A percentile compares a stretch with the other conserved stretches of the same genome.
phyloP scores from a whole-genome alignment of 2,113 vertebrate species.

The Phycodurus eques region DNA sequence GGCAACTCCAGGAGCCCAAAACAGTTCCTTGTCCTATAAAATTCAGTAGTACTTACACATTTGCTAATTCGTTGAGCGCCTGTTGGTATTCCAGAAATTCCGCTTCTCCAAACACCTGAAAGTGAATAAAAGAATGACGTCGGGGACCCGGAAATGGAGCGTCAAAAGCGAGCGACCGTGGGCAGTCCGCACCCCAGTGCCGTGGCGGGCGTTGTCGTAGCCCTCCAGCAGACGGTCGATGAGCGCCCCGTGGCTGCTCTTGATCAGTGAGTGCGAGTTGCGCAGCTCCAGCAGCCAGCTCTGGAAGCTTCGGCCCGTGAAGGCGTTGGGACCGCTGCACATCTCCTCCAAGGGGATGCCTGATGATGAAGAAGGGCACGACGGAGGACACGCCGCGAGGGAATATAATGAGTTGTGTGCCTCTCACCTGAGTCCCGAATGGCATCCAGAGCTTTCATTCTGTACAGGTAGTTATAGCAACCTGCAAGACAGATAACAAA shows the following conservation, averaged over 20 bases:
- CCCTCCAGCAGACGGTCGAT: slow-evolving; percentile 87
- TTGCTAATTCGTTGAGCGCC: slow-evolving; percentile 82
- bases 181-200: slow-evolving; percentile 80
- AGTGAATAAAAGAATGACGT: background rate
- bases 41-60: slow-evolving; percentile 77
- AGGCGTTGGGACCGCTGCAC: slow-evolving; percentile 76
- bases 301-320: slow-evolving; percentile 87
- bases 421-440: slow-evolving; percentile 84
- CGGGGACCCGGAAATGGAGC: background rate
- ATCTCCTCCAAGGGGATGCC: slow-evolving; percentile 82
- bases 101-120: slow-evolving; percentile 83
- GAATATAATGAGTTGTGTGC: background rate
- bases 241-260: slow-evolving; percentile 81
- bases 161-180: background rate
- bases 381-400: background rate
- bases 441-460: slow-evolving; percentile 94
- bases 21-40: background rate
- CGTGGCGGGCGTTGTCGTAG: slow-evolving; percentile 88
- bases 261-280: slow-evolving; percentile 82
- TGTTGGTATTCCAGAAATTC: slow-evolving; percentile 89
- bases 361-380: slow-evolving; percentile 38
- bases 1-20: background rate
- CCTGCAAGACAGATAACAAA: slow-evolving; percentile 60
- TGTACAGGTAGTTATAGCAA: slow-evolving; percentile 90
- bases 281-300: slow-evolving; percentile 86